Base-by-base conservation (phyloP, 2,113 vertebrate genomes). In the Glaucidium brasilianum region DNA sequence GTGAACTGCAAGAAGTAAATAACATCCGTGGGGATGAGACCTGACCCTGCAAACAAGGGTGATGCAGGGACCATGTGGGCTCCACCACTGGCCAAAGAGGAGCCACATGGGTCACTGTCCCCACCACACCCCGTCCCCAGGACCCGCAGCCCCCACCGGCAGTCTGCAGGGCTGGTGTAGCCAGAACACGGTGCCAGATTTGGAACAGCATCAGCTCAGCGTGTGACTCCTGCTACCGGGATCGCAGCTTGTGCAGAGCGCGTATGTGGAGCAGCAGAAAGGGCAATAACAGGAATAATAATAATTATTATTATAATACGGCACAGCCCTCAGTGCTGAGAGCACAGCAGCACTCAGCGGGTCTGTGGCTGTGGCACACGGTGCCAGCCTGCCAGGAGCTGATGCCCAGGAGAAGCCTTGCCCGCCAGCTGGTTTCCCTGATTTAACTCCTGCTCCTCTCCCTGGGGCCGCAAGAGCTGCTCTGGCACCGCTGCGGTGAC, bases 71-170 rank as follows among this genome's bases (percentile, higher is more conserved):
- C 12, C 3, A 0, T 2, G 53, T 15, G 67, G 49, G 35, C 35
- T 49, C 30, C 23, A 8, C 11, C 37, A 4, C 45, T 49, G 4
- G 2, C 52, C 53, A 12, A 59, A 41, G 25, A 52, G 10, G 11
- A 58, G 58, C 37, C 18, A 4, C 20, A 27, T 3, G 0, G 3
- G 32, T 50, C 43, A 27, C 39, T 3, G 4, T 7, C 21, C 12
- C 15, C 5, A 43, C 37, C 25, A 55, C 50, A 32, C 26, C 9
- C 25, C 6, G 4, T 6, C 23, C 76, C 55, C 34, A 17, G 67
- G 20, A 16, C 25, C 11, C 1, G 0, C 41, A 68, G 76, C 47
- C 49, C 41, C 11, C 53, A 6, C 21, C 12, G 3, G 25, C 47
- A 22, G 32, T 3, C 41, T 20, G 55, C 2, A 7, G 67, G 39